Conservation (phyloP, 2,888 invertebrate genomes). For the Baccha elongata region DNA sequence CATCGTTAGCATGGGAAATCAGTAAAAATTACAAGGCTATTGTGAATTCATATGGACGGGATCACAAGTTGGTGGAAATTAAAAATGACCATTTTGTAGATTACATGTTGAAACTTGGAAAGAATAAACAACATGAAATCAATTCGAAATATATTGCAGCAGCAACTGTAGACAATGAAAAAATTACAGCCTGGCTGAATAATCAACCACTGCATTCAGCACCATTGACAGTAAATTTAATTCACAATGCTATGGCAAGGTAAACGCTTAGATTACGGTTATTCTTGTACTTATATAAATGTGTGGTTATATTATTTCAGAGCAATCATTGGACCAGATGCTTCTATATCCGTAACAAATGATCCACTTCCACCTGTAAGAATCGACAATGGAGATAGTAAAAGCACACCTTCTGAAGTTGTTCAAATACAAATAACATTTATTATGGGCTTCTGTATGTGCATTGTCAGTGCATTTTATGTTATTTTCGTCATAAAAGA, state of each 20-base stretch:
- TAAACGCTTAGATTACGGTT: no score
- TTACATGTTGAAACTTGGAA: conserved; percentile 77
- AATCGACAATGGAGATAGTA: no score
- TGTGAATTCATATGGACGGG: conserved; percentile 73
- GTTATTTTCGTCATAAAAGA: conserved; percentile 87
- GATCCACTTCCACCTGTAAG: conserved; percentile 89
- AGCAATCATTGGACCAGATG: conserved; percentile 69
- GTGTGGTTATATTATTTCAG: no score
- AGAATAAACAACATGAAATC: conserved; percentile 80
- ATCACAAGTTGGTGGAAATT: conserved; percentile 73
- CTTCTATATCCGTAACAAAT: conserved; percentile 84
- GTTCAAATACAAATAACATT: no score
- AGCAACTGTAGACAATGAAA: conserved; percentile 82
- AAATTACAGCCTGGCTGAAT: conserved; percentile 88
- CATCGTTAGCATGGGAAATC: no score
- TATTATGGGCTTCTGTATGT: conserved; percentile 89
- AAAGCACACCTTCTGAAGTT: no score
- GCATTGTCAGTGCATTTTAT: conserved; percentile 87
- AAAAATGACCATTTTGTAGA: conserved; percentile 67
- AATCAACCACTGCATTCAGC: conserved; percentile 90
- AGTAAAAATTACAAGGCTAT: conserved; percentile 75
- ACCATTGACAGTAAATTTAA: conserved; percentile 86
- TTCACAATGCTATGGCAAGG: conserved; percentile 86
- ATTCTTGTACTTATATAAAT: not conserved
- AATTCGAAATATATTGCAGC: conserved; percentile 85